A percentile compares a stretch with the other conserved stretches of the same genome.
Evolutionary conservation across 2,888 invertebrate species (phyloP).

Genomic region (Leucania comma): DNA sequence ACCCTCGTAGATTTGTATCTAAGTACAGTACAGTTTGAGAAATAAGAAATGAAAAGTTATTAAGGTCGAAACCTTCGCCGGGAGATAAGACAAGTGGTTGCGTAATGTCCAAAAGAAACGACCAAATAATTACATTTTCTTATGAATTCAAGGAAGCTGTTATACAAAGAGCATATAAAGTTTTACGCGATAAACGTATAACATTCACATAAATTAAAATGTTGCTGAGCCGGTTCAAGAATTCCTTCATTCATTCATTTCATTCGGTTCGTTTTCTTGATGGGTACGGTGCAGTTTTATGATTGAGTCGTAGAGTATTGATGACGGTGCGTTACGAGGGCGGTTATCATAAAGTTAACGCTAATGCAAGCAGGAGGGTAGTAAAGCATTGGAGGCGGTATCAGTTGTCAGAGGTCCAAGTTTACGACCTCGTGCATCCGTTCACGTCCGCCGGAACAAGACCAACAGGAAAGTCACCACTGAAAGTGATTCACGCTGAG

Average conservation of each 20-base stretch:
- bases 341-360: conserved; percentile 73
- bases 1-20: conserved; percentile 14
- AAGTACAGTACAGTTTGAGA: conserved; percentile 18
- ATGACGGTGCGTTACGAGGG: conserved; percentile 64
- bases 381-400: conserved; percentile 69
- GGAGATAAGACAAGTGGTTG: conserved; percentile 45
- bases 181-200: conserved; percentile 60
- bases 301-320: conserved; percentile 61
- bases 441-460: conserved; percentile 44
- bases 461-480: conserved; percentile 52
- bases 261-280: no score
- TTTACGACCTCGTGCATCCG: conserved; percentile 62
- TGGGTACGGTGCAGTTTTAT: conserved; percentile 57
- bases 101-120: conserved; percentile 62
- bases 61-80: conserved; percentile 27
- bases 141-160: conserved; percentile 62
- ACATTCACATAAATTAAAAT: conserved; percentile 66
- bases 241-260: conserved; percentile 63
- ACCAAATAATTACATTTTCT: conserved; percentile 66
- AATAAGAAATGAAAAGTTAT: conserved; percentile 37
- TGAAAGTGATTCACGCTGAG: conserved; percentile 42
- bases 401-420: conserved; percentile 63
- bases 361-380: conserved; percentile 64
- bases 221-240: conserved; percentile 56
- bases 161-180: conserved; percentile 62